Conservation (phyloP, 2,797 vertebrate genomes). For the Neopelma chrysocephalum region DNA sequence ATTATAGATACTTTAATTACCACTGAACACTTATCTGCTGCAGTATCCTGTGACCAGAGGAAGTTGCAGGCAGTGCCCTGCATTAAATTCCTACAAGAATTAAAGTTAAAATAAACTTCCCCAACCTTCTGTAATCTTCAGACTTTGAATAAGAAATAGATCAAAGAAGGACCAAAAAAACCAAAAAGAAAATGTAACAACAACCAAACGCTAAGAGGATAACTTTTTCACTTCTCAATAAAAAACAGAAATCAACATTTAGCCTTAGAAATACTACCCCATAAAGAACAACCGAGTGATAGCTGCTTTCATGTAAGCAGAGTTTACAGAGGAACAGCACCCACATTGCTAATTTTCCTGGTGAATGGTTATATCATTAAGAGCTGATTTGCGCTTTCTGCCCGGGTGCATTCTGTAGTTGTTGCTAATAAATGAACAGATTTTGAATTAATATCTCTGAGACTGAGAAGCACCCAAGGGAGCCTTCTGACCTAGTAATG, state of each 20-base stretch:
- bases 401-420: accelerated
- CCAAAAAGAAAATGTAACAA: not conserved
- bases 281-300: not conserved
- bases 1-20: not conserved
- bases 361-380: not conserved
- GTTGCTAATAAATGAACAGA: not conserved
- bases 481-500: not conserved
- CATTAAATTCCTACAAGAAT: not conserved
- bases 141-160: not conserved
- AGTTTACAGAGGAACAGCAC: not conserved
- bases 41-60: not conserved
- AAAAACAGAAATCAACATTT: not conserved
- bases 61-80: not conserved
- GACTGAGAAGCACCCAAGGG: not conserved
- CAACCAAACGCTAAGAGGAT: accelerated
- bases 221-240: not conserved
- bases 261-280: not conserved
- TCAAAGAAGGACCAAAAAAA: accelerated
- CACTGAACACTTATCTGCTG: not conserved
- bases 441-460: not conserved
- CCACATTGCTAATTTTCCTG: not conserved
- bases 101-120: not conserved
- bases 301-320: not conserved
- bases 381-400: not conserved
- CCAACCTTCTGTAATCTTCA: not conserved